Conservation (phyloP, 2,888 invertebrate species). For the Microdon myrmicae region DNA sequence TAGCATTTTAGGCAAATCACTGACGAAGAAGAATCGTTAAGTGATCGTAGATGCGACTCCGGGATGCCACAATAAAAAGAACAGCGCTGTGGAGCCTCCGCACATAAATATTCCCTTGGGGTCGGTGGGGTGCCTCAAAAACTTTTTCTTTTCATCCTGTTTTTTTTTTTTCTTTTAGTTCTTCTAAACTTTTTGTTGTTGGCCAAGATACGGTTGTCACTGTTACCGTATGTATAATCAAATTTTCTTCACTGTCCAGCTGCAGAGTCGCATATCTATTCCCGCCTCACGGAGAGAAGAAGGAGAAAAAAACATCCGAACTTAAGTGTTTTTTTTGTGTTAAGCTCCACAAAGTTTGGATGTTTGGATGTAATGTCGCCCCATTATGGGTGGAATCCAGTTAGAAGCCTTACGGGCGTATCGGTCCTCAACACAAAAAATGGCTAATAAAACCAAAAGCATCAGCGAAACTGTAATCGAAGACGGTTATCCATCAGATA, state of each 20-base stretch:
- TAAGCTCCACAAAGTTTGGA: no score
- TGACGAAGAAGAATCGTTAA: constrained; percentile 42
- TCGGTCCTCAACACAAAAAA: constrained; percentile 11
- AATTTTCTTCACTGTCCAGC: constrained; percentile 33
- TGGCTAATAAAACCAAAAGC: constrained; percentile 32
- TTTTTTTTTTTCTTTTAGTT: constrained; percentile 9
- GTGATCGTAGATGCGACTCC: constrained; percentile 24
- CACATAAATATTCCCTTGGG: constrained; percentile 15
- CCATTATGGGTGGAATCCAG: constrained; percentile 23
- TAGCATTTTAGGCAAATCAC: constrained; percentile 39
- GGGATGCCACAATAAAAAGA: constrained; percentile 21
- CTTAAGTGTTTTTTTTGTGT: no score
- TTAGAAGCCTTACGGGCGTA: constrained; percentile 16
- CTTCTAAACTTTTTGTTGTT: no score
- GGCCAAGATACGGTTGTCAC: no score
- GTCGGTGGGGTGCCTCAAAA: constrained; percentile 20
- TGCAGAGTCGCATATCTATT: constrained; percentile 15
- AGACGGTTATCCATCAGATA: constrained; percentile 35
- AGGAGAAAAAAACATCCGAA: no score
- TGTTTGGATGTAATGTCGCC: constrained; percentile 15
- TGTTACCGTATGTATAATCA: constrained; percentile 16
- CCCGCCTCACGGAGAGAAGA: no score
- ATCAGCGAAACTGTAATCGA: constrained; percentile 34
- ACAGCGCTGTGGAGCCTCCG: constrained; percentile 8
- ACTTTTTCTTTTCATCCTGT: neutral